A percentile compares a stretch with the other conserved stretches of the same genome.
phyloP scores from a whole-genome alignment of 2,888 invertebrate species.

The Pammene aurita region DNA sequence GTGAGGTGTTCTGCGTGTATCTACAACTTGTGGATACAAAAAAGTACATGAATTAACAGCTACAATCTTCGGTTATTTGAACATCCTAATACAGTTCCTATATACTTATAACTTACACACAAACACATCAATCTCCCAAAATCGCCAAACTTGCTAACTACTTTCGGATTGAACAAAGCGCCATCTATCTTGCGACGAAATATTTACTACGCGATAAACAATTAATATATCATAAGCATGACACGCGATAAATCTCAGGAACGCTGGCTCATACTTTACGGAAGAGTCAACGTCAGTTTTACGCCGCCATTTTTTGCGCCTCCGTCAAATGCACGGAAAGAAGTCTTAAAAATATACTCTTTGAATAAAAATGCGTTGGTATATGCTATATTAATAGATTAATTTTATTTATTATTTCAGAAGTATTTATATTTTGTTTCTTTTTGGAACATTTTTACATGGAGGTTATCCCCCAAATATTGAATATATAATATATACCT shows the following conservation, averaged over 20 bases:
- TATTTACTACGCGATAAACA: conserved; percentile 31
- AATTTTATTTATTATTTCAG: no score
- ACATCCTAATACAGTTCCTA: no score
- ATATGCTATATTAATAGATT: no score
- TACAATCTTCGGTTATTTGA: no score
- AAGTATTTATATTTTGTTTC: no score
- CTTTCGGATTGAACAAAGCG: conserved; percentile 34
- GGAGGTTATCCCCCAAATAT: no score
- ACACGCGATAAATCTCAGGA: conserved; percentile 32
- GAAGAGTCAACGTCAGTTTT: conserved; percentile 6
- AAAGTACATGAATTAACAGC: no score
- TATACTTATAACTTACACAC: background rate
- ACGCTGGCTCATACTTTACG: conserved; percentile 15
- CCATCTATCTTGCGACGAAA: conserved; percentile 32
- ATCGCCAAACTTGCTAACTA: conserved; percentile 25
- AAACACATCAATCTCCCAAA: conserved; percentile 27
- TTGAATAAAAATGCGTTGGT: no score
- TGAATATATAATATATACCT: no score
- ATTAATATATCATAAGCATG: conserved; percentile 41
- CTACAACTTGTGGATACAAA: no score
- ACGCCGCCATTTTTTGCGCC: background rate
- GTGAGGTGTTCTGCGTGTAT: no score
- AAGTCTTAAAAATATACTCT: background rate
- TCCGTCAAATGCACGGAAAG: background rate
- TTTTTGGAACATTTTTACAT: no score